phyloP scores from a whole-genome alignment of 2,797 vertebrate genomes.

The Dromococcyx pavoninus region DNA sequence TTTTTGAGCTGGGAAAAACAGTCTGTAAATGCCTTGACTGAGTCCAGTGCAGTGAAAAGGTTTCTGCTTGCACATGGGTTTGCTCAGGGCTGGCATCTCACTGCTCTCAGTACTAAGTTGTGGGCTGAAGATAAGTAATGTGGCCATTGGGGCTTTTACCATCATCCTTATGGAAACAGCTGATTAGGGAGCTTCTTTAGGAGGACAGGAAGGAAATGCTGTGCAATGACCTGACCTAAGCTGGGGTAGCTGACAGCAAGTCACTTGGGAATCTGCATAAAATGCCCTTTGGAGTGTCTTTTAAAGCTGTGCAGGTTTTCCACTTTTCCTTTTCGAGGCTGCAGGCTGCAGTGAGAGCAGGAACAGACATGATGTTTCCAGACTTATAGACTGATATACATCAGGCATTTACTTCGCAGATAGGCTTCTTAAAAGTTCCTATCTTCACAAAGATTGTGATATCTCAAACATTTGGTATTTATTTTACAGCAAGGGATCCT shows the following conservation, averaged over 20 bases:
- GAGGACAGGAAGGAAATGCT: background rate
- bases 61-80: background rate
- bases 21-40: background rate
- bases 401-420: background rate
- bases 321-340: background rate
- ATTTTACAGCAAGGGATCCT: background rate
- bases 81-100: background rate
- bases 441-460: background rate
- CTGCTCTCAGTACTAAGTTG: background rate
- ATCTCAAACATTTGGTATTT: background rate
- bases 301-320: background rate
- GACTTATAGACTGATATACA: background rate
- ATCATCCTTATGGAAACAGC: background rate
- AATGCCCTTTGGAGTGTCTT: background rate
- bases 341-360: background rate
- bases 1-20: background rate
- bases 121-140: background rate
- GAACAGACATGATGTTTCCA: background rate
- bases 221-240: background rate
- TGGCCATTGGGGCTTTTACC: background rate
- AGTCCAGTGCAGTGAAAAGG: background rate
- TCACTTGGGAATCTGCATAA: background rate
- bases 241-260: background rate
- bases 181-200: background rate
- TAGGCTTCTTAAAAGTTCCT: background rate